phyloP scores from a whole-genome alignment of 1,140 invertebrate species.

The Orussus abietinus region DNA sequence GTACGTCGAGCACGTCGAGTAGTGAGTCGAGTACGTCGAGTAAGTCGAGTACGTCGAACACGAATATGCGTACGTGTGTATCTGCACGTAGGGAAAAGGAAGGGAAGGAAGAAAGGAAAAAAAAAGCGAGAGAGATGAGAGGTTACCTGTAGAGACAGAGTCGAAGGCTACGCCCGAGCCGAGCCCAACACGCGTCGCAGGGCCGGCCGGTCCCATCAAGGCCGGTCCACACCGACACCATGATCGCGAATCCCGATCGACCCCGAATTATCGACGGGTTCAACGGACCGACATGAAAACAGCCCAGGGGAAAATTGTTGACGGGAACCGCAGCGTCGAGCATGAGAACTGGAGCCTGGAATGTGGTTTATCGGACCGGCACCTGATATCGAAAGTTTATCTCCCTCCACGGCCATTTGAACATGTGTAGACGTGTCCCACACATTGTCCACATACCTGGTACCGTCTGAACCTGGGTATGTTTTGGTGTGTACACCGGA shows the following conservation, averaged over 20 bases:
- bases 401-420: too few species aligned
- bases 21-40: too few species aligned
- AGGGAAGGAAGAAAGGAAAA: too few species aligned
- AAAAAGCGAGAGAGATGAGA: too few species aligned
- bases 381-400: conserved; percentile 46
- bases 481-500: too few species aligned
- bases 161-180: background rate
- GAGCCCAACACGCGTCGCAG: background rate
- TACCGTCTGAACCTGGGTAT: too few species aligned
- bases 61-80: too few species aligned
- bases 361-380: conserved; percentile 32
- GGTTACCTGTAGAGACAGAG: background rate
- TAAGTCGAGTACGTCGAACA: too few species aligned
- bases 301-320: conserved; percentile 30
- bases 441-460: too few species aligned
- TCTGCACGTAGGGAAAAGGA: too few species aligned
- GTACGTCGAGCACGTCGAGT: too few species aligned
- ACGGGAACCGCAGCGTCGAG: conserved; percentile 25
- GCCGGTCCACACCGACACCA: background rate
- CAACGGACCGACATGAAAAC: background rate
- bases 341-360: conserved; percentile 33
- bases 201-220: background rate
- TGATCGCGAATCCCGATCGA: background rate
- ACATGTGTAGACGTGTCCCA: background rate
- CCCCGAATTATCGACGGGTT: background rate